Conservation (phyloP, 2,797 vertebrate species). For the Pelobates cultripes region DNA sequence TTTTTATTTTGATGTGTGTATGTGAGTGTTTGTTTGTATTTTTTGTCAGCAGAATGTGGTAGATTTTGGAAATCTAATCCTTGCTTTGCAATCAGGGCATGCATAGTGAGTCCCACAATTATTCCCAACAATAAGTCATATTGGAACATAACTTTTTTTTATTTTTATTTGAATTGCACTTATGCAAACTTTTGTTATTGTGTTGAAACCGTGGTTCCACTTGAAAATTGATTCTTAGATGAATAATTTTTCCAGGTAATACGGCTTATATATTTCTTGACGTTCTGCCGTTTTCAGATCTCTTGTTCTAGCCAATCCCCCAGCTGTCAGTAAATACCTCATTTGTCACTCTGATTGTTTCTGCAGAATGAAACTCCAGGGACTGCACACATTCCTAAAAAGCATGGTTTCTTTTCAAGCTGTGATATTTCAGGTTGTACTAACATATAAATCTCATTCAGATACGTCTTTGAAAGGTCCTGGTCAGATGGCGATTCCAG, state of each 20-base stretch:
- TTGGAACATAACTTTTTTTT: no score
- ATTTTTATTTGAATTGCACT: no score
- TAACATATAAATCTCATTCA: slow-evolving; percentile 26
- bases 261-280: background rate
- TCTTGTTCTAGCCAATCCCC: slow-evolving; percentile 31
- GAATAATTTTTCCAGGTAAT: slow-evolving; percentile 39
- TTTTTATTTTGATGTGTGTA: no score
- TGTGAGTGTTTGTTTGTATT: no score
- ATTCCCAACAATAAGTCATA: no score
- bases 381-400: slow-evolving; percentile 17
- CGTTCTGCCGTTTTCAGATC: slow-evolving; percentile 22
- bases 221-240: slow-evolving; percentile 22
- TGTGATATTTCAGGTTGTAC: slow-evolving; percentile 13
- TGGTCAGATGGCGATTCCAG: background rate
- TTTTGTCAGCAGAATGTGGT: no score
- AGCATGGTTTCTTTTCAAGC: slow-evolving; percentile 20
- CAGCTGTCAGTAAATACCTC: slow-evolving; percentile 39
- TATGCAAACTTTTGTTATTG: no score
- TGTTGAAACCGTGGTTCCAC: background rate
- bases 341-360: slow-evolving; percentile 46
- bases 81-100: no score
- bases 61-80: no score
- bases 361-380: slow-evolving; percentile 37
- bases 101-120: no score
- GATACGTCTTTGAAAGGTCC: slow-evolving; percentile 4